These are phyloP conservation scores for Enoplosus armatus DNA, from an alignment of 2,797 vertebrate species.

Conservation along the genomic window DNA sequence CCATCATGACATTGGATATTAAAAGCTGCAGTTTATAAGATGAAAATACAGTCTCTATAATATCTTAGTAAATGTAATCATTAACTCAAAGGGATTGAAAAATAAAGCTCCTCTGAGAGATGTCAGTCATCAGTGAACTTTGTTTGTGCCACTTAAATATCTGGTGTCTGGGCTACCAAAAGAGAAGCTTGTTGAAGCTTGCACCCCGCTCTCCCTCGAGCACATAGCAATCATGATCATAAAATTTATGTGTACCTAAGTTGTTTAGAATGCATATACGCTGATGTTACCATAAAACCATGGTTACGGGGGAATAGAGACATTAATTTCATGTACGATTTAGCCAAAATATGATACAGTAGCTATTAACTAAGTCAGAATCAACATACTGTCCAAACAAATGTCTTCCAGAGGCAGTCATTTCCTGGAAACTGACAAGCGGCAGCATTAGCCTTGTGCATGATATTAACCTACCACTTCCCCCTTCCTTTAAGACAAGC, in stretches of 20 bases:
- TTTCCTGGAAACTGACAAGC: conserved; percentile 53
- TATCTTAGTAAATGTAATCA: conserved; percentile 21
- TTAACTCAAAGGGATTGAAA: conserved; percentile 58
- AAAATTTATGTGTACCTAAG: conserved; percentile 45
- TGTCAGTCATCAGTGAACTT: conserved; percentile 43
- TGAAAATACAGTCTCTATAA: conserved; percentile 28
- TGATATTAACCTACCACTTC: conserved; percentile 48
- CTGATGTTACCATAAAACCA: conserved; percentile 59
- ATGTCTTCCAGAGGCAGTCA: conserved; percentile 44
- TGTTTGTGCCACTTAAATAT: conserved; percentile 45
- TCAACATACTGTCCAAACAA: conserved; percentile 65
- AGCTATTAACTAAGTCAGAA: conserved; percentile 52
- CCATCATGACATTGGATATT: conserved; percentile 25
- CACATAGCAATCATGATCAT: conserved; percentile 52
- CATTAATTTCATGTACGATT: conserved; percentile 64
- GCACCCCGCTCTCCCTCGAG: conserved; percentile 45
- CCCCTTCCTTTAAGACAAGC: conserved; percentile 43
- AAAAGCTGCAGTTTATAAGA: conserved; percentile 36
- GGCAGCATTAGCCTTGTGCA: conserved; percentile 28
- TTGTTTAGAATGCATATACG: conserved; percentile 55
- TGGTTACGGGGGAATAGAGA: conserved; percentile 55
- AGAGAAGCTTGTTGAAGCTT: conserved; percentile 45
- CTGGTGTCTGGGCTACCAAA: conserved; percentile 20
- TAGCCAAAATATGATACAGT: conserved; percentile 56
- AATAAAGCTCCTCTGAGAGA: conserved; percentile 62